Base-by-base conservation (phyloP, 2,797 vertebrate genomes). In the Odontamblyopus rebecca region DNA sequence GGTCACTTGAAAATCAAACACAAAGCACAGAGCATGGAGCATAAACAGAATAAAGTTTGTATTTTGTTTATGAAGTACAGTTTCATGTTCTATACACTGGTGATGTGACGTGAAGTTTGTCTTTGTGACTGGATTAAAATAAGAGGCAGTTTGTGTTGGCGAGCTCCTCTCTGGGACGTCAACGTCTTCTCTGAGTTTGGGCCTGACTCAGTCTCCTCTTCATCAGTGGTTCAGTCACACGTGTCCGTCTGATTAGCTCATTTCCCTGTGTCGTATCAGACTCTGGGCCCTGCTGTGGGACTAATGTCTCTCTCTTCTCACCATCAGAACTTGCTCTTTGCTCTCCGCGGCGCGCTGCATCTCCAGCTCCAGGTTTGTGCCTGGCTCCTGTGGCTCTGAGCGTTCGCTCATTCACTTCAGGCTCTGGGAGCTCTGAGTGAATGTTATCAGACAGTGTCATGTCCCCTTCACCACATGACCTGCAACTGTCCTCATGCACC, bases 271-370 rank as follows among this genome's bases (percentile, higher is more conserved):
- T 12, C 30, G 62, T 61, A 23, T 69, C 72, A 66, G 62, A 41
- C 72, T 50, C 70, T 57, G 15, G 54, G 12, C 27, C 72, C 75
- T 60, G 57, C 61, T 65, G 19, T n/a, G 16, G 66, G 77, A 87
- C 92, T 93, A 91, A 76, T 75, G 86, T 77, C 89, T 91, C 85
- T 93, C 82, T 93, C 84, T 90, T 91, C 91, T 78, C 83, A 83
- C 82, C 89, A 91, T 93, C 91, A 94, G 93, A 93, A 85, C 91
- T 93, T 90, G 91, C 91, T 82, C 79, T 89, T 75, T 94, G 92
- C 85, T 93, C 92, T 71, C 92, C 93, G 1, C 82, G 82, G 61
- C 88, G 86, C 86, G 87, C 85, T 79, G 84, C 77, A 67, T 90
- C 90, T 89, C 90, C 92, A 84, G 85, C 89, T 80, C 87, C 90